Base-by-base conservation (phyloP, 2,888 invertebrate genomes). In the Lissonota sp. region DNA sequence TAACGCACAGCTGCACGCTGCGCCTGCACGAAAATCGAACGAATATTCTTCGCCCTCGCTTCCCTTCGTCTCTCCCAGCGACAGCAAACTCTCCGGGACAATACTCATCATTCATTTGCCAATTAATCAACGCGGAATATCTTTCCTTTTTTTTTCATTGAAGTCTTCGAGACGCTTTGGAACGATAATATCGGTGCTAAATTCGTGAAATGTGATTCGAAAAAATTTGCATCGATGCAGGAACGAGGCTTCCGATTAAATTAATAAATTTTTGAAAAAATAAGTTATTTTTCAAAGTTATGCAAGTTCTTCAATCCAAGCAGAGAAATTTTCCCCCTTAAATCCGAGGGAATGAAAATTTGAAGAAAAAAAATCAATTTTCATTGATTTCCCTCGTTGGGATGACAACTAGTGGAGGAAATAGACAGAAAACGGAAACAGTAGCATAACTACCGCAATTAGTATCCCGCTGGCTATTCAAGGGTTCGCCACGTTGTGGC, bases 381-480 rank as follows among this genome's bases (percentile, higher is more conserved):
- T 26, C 26, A 26, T 26, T 26, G 26, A 26, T 26, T 1, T 26
- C 44, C 7, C 44, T 8, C 4, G 44, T 44, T 44, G 7, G 44
- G 10, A 10, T 4, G 10, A 44, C 44, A 53, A 5, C n/a, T n/a
- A n/a, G 14, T 3, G 14, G 53, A 51, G 53, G 53, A 51, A 6
- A 51, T 4, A 51, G 49, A 53, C 12, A 6, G 12, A 16, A 51
- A 39, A 26, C 66, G 53, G 42, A 46, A 67, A 63, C 71, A 57
- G 77, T 74, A 73, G 63, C 70, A 74, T 79, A 79, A 83, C 74
- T 67, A 77, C 78, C 70, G 70, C 80, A 82, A 86, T 88, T 88
- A 85, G 84, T 76, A 81, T 77, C 88, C 87, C 87, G 86, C 87
- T 87, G 88, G 72, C 84, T 26, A 70, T 78, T 78, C 73, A 60